Evolutionary conservation across 2,888 invertebrate genomes (phyloP).

Genomic region (Cyclophora punctaria): DNA sequence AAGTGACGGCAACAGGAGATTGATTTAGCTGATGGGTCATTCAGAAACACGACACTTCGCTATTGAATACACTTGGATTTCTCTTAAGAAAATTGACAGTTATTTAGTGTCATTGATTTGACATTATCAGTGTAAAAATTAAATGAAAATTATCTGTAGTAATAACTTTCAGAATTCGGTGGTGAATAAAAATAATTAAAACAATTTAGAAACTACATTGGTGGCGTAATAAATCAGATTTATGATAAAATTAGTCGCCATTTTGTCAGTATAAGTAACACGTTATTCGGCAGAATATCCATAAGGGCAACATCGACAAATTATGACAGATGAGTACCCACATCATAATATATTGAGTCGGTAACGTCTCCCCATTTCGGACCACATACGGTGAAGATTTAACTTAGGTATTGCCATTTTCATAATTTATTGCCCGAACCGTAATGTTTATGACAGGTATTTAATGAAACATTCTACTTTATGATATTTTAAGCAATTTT

Average conservation of each 20-base stretch:
- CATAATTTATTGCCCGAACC: constrained; percentile 4
- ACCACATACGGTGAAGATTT: constrained; percentile 4
- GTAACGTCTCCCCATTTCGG: constrained; percentile 17
- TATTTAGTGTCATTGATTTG: too few relatives aligned
- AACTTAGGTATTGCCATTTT: too few relatives aligned
- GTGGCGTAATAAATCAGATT: too few relatives aligned
- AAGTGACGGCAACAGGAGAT: constrained; percentile 46
- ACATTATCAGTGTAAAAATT: too few relatives aligned
- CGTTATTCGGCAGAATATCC: constrained; percentile 25
- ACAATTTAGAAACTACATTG: too few relatives aligned
- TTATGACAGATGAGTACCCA: constrained; percentile 38
- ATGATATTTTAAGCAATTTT: too few relatives aligned
- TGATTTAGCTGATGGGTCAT: constrained; percentile 39
- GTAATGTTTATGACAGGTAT: not conserved
- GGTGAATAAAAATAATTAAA: too few relatives aligned
- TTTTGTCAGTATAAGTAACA: constrained; percentile 7
- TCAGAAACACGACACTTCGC: constrained; percentile 26
- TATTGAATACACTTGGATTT: constrained; percentile 1
- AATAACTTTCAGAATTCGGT: too few relatives aligned
- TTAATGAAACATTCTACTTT: too few relatives aligned
- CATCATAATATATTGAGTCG: constrained; percentile 30
- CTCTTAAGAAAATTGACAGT: too few relatives aligned
- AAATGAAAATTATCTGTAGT: too few relatives aligned
- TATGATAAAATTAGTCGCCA: too few relatives aligned
- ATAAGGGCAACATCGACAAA: constrained; percentile 35